These are phyloP conservation scores for Drosophila watanabei DNA, from an alignment of 1,140 invertebrate species.

Conservation along the genomic window DNA sequence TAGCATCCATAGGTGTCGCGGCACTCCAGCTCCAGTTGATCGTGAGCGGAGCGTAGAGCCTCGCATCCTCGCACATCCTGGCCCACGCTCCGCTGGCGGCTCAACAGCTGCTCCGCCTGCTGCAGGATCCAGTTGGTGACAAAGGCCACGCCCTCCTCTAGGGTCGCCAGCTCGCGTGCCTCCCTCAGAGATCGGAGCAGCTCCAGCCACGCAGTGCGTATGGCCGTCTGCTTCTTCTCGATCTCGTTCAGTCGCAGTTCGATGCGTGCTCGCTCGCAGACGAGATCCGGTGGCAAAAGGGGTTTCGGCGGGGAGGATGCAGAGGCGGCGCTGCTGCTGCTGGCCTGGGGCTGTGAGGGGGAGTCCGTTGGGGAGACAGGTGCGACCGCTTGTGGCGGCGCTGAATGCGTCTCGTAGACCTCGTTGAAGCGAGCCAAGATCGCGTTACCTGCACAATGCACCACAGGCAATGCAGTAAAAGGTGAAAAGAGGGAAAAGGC, in stretches of 20 bases:
- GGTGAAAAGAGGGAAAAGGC: slow-evolving; percentile 18
- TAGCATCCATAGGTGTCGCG: slow-evolving; percentile 91
- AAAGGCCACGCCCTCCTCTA: slow-evolving; percentile 89
- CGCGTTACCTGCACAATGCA: slow-evolving; percentile 69
- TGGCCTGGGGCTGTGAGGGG: slow-evolving; percentile 7
- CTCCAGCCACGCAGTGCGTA: slow-evolving; percentile 88
- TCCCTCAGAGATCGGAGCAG: slow-evolving; percentile 88
- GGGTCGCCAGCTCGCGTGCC: slow-evolving; percentile 87
- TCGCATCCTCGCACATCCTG: slow-evolving; percentile 90
- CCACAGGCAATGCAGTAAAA: slow-evolving; percentile 12
- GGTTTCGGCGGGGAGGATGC: slow-evolving; percentile 35
- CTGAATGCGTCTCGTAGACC: slow-evolving; percentile 70
- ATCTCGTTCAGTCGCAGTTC: slow-evolving; percentile 87
- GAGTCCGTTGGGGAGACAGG: slow-evolving; percentile 41
- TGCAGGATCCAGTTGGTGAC: slow-evolving; percentile 93
- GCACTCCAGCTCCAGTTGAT: slow-evolving; percentile 92
- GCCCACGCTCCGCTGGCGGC: slow-evolving; percentile 90
- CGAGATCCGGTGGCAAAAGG: slow-evolving; percentile 87
- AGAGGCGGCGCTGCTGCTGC: slow-evolving; percentile 3
- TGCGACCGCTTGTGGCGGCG: slow-evolving; percentile 54
- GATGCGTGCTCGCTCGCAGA: slow-evolving; percentile 88
- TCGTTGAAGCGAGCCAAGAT: slow-evolving; percentile 82
- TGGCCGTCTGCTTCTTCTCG: slow-evolving; percentile 88
- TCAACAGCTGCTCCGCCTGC: slow-evolving; percentile 90
- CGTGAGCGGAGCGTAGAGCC: slow-evolving; percentile 90